Evolutionary conservation across 1,140 invertebrate species (phyloP).

Genomic region (Wiebesia pumilae): DNA sequence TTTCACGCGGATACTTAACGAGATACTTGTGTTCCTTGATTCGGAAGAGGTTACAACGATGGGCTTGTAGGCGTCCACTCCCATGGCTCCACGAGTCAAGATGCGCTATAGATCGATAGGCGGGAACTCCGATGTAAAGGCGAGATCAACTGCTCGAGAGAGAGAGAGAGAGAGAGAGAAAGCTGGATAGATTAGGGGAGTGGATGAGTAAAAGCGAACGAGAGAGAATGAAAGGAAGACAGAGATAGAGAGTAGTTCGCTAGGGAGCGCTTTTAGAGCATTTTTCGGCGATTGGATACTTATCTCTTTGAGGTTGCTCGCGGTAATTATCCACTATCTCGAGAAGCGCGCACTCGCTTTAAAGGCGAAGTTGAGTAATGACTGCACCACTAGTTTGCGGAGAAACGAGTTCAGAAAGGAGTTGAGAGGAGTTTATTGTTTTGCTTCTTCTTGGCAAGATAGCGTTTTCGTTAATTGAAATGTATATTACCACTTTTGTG

Average conservation of each 20-base stretch:
- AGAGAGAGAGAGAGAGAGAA: neutral
- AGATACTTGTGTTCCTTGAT: conserved; percentile 42
- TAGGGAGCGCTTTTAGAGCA: conserved; percentile 40
- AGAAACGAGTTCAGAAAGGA: conserved; percentile 23
- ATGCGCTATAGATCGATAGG: neutral
- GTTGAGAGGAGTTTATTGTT: conserved; percentile 47
- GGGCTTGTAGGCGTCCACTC: conserved; percentile 7
- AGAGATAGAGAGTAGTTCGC: conserved; percentile 3
- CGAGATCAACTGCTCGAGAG: conserved; percentile 14
- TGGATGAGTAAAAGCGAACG: neutral
- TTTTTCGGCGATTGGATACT: conserved; percentile 52
- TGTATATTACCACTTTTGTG: conserved; percentile 36
- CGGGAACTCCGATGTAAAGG: conserved; percentile 30
- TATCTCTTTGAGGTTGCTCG: conserved; percentile 46
- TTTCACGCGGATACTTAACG: conserved; percentile 37
- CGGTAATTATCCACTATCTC: conserved; percentile 50
- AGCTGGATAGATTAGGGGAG: no score
- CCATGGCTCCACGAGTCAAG: neutral
- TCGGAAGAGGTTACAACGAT: conserved; percentile 30
- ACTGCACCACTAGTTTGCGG: conserved; percentile 2
- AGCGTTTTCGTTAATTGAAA: conserved; percentile 48
- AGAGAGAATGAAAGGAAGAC: neutral
- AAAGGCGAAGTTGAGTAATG: conserved; percentile 47
- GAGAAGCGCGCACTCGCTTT: neutral
- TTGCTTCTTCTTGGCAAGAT: conserved; percentile 26